Base-by-base conservation (phyloP, 2,113 vertebrate species). In the Odocoileus virginianus region DNA sequence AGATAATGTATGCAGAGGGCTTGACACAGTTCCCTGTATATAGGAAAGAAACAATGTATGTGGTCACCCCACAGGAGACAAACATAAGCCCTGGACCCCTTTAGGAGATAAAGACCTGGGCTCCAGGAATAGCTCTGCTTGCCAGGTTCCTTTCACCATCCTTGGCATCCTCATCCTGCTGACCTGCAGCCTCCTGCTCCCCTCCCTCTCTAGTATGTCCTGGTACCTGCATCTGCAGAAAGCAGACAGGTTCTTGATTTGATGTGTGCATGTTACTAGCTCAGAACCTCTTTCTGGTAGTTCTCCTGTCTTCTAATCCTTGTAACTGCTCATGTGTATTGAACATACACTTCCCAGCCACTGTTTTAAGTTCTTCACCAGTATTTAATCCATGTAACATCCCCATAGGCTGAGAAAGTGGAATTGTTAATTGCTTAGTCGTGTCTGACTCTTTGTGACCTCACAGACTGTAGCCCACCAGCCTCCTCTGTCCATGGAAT, bases 1-100 rank as follows among this genome's bases (percentile, higher is more conserved):
- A 64, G 52, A 52, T 55, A 12, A 43, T 4, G 36, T 19, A 4
- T 1, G 0, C 2, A 9, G 61, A 54, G 15, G 5, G 8, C 27
- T 74, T 88, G 12, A 27, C 61, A 55, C 19, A 50, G 15, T 43
- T 64, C n/a, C 47, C 19, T 33, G 91, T 43, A 43, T 17, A 7
- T 6, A 50, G 36, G 11, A 54, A 58, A 45, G 54, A 27, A 36
- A 84, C 45, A 4, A 1, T 25, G 4, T n/a, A 5, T 27, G 74
- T 76, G 36, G 36, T 3, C 11, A 3, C 86, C 17, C 7, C 9
- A 5, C 7, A 7, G 13, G 12, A 84, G 10, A 27, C 27, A 67
- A 52, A 58, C 21, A 23, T 2, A 5, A 92, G 40, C 52, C 6
- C 17, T 4, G 6, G 19, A 5, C 6, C n/a, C 40, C 14, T 27